Percentiles rank a stretch among this genome's conserved stretches.
Conservation (phyloP, 2,797 vertebrate genomes). For the Lepus townsendii region DNA sequence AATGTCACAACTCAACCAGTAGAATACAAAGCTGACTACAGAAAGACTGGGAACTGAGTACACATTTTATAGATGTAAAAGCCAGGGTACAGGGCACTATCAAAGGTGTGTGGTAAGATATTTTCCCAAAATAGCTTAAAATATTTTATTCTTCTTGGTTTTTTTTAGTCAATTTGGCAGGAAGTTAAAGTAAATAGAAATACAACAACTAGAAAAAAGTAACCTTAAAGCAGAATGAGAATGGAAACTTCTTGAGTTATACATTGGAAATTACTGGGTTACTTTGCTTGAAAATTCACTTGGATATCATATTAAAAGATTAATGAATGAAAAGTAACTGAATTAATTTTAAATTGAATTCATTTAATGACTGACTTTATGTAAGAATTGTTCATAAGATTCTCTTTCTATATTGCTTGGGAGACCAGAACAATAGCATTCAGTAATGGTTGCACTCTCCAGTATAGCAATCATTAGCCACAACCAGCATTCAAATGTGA, state of each 20-base stretch:
- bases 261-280: not conserved
- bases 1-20: not conserved
- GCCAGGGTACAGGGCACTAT: not conserved
- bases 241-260: conserved; percentile 32
- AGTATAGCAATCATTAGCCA: not conserved
- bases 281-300: conserved; percentile 29
- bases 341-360: conserved; percentile 54
- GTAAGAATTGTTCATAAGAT: conserved; percentile 18
- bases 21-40: conserved; percentile 26
- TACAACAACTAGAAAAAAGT: conserved; percentile 14
- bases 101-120: not conserved
- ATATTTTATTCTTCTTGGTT: not conserved
- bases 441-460: not conserved
- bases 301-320: conserved; percentile 65
- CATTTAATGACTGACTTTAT: conserved; percentile 40
- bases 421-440: not conserved
- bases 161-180: conserved; percentile 4
- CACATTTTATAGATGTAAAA: conserved; percentile 20
- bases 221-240: not conserved
- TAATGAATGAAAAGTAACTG: conserved; percentile 30
- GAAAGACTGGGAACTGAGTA: not conserved
- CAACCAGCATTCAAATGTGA: not conserved
- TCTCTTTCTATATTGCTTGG: conserved; percentile 29
- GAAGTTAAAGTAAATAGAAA: conserved; percentile 49
- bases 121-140: conserved; percentile 11